Conservation (phyloP, 1,140 invertebrate species). For the Nymphalis io region DNA sequence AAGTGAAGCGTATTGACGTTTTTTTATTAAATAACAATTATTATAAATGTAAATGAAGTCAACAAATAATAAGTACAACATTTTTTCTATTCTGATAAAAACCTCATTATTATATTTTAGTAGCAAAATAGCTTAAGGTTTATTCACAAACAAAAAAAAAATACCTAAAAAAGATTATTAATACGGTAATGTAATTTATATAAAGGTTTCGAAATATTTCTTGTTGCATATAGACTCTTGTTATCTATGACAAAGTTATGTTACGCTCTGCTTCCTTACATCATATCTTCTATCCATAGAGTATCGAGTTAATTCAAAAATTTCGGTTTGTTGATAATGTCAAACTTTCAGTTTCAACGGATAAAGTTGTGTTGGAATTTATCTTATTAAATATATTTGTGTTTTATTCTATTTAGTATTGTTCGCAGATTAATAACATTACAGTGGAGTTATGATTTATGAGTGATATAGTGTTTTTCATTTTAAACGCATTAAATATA, state of each 20-base stretch:
- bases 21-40: too few relatives aligned
- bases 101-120: too few relatives aligned
- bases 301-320: slow-evolving; percentile 53
- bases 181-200: too few relatives aligned
- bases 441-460: slow-evolving; percentile 38
- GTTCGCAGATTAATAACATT: slow-evolving; percentile 1
- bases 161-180: too few relatives aligned
- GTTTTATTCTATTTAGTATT: slow-evolving; percentile 9
- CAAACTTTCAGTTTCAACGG: slow-evolving; percentile 61
- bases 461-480: slow-evolving; percentile 27
- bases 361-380: slow-evolving; percentile 36
- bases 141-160: too few relatives aligned
- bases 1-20: too few relatives aligned
- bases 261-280: not conserved
- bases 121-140: too few relatives aligned
- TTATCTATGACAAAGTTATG: slow-evolving; percentile 12
- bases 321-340: slow-evolving; percentile 67
- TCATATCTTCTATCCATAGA: slow-evolving; percentile 24
- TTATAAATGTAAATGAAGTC: too few relatives aligned
- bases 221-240: too few relatives aligned
- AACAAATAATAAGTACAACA: too few relatives aligned
- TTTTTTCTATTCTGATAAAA: too few relatives aligned
- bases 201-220: too few relatives aligned
- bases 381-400: slow-evolving; percentile 27
- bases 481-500: slow-evolving; percentile 28